Percentiles rank a stretch among this genome's conserved stretches.
phyloP scores from a whole-genome alignment of 1,140 invertebrate genomes.

The Apis dorsata region DNA sequence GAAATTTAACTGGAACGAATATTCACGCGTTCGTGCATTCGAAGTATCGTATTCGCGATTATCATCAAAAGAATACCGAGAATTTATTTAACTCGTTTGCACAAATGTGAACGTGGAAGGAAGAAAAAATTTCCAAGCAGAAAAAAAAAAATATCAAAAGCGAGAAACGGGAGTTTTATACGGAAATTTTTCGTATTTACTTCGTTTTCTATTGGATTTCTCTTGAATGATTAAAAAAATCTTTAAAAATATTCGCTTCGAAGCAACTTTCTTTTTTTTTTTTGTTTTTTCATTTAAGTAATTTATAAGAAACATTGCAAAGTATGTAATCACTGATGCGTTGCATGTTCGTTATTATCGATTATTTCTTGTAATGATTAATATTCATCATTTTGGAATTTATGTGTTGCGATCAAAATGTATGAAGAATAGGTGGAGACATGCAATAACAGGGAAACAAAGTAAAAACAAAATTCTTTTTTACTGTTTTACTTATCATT shows the following conservation, averaged over 20 bases:
- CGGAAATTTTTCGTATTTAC: not conserved
- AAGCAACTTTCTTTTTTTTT: not conserved
- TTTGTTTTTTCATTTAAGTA: not conserved
- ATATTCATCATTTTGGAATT: no score
- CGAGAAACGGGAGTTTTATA: not conserved
- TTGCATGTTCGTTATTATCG: no score
- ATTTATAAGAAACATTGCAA: not conserved
- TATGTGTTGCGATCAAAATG: not conserved
- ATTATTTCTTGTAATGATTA: no score
- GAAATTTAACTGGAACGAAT: not conserved
- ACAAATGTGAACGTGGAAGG: not conserved
- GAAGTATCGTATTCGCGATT: not conserved
- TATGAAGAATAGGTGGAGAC: not conserved
- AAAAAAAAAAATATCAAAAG: no score
- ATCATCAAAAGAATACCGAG: not conserved
- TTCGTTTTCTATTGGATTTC: not conserved
- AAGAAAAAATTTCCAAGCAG: no score
- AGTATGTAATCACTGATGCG: no score
- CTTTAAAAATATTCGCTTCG: not conserved
- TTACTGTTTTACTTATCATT: no score
- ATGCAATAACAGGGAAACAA: not conserved
- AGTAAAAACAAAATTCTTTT: no score
- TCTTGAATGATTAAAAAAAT: constrained; percentile 1
- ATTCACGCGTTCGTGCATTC: not conserved
- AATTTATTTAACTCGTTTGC: not conserved